Conservation (phyloP, 2,888 invertebrate genomes). For the Lamproptera curius region DNA sequence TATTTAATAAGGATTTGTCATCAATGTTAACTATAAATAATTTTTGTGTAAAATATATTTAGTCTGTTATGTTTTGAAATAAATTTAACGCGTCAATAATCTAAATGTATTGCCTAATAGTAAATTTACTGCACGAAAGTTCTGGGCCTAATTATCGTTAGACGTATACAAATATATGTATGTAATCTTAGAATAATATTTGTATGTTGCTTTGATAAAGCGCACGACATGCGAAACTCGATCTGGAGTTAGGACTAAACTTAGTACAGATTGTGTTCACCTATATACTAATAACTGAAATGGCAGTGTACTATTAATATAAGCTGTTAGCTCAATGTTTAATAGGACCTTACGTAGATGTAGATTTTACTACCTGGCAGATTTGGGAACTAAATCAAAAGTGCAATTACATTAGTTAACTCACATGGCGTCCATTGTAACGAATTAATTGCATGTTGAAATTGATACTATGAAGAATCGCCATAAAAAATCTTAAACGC, state of each 20-base stretch:
- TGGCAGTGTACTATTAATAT: conserved; percentile 10
- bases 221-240: conserved; percentile 1
- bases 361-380: conserved; percentile 41
- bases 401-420: conserved; percentile 68
- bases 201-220: conserved; percentile 1
- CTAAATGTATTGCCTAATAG: conserved; percentile 14
- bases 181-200: conserved; percentile 10
- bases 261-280: conserved; percentile 7
- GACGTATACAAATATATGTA: conserved; percentile 16
- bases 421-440: conserved; percentile 62
- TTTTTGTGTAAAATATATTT: too few species aligned
- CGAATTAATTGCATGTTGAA: conserved; percentile 48
- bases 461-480: too few species aligned
- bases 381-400: conserved; percentile 51
- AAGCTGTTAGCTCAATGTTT: conserved; percentile 28
- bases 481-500: too few species aligned
- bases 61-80: too few species aligned
- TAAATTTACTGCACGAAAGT: conserved; percentile 6
- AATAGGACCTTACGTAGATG: conserved; percentile 33
- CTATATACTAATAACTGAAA: conserved; percentile 1
- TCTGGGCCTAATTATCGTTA: conserved; percentile 18
- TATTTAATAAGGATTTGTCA: too few species aligned
- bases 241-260: conserved; percentile 4
- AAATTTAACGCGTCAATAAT: background rate
- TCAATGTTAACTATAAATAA: too few species aligned